A percentile compares a stretch with the other conserved stretches of the same genome.
These are phyloP conservation scores for Mythimna impura DNA, from an alignment of 2,888 invertebrate genomes.

Conservation along the genomic window DNA sequence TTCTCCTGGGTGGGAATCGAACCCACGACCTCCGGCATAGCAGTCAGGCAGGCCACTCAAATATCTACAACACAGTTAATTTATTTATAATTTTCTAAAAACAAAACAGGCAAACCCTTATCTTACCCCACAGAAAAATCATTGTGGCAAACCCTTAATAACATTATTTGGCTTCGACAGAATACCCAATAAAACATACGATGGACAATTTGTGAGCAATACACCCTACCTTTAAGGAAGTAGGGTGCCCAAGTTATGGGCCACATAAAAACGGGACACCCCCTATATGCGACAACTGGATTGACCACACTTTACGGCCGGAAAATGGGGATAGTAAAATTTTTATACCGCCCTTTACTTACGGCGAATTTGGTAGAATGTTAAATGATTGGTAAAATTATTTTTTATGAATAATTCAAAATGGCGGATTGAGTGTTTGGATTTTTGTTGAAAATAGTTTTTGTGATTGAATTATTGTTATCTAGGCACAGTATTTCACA, in stretches of 20 bases:
- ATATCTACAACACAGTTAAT: too few species aligned
- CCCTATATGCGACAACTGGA: constrained; percentile 73
- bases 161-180: constrained; percentile 62
- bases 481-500: too few species aligned
- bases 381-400: constrained; percentile 75
- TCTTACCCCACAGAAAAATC: constrained; percentile 26
- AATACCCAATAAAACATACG: constrained; percentile 66
- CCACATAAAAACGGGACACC: constrained; percentile 74
- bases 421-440: constrained; percentile 28
- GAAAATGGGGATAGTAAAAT: constrained; percentile 79
- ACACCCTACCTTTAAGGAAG: constrained; percentile 65
- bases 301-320: constrained; percentile 81
- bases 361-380: constrained; percentile 73
- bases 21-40: too few species aligned
- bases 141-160: constrained; percentile 61
- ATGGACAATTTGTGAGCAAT: constrained; percentile 71
- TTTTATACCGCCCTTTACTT: constrained; percentile 73
- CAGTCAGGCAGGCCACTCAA: too few species aligned
- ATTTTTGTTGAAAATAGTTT: not conserved
- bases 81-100: too few species aligned
- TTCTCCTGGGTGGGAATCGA: too few species aligned
- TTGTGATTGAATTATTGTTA: too few species aligned
- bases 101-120: not conserved
- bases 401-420: constrained; percentile 74
- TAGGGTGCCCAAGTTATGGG: constrained; percentile 74